phyloP scores from a whole-genome alignment of 2,888 invertebrate species.

The Perizoma affinitatum region DNA sequence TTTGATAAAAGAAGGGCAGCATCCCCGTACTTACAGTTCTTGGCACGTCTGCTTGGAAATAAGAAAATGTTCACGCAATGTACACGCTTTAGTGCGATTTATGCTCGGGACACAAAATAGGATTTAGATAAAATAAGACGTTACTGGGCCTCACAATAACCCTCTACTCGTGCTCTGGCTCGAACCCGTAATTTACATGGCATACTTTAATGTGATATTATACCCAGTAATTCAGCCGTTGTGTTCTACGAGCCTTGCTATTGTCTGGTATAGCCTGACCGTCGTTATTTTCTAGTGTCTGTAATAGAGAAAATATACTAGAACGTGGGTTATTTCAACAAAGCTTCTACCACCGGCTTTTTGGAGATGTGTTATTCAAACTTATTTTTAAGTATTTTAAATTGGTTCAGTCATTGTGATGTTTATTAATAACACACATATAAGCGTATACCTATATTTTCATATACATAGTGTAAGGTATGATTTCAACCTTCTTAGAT shows the following conservation, averaged over 20 bases:
- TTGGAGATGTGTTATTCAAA: too few species aligned
- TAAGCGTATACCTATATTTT: too few species aligned
- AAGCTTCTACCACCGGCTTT: too few species aligned
- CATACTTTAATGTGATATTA: slow-evolving; percentile 55
- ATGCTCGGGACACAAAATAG: slow-evolving; percentile 80
- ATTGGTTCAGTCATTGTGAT: too few species aligned
- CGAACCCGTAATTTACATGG: slow-evolving; percentile 61
- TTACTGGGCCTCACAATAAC: slow-evolving; percentile 61
- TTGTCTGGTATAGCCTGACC: slow-evolving; percentile 52
- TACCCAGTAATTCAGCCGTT: slow-evolving; percentile 51
- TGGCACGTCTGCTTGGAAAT: slow-evolving; percentile 79
- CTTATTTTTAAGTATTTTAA: too few species aligned
- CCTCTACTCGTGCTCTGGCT: slow-evolving; percentile 50
- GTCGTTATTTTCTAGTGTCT: slow-evolving; percentile 52
- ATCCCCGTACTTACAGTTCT: slow-evolving; percentile 74
- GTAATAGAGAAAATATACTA: slow-evolving; percentile 52
- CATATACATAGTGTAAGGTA: too few species aligned
- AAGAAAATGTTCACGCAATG: slow-evolving; percentile 81
- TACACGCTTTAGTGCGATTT: slow-evolving; percentile 78
- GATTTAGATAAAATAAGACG: slow-evolving; percentile 79
- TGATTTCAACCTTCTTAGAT: too few species aligned
- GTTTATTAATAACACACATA: too few species aligned
- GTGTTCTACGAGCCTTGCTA: slow-evolving; percentile 48
- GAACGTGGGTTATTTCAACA: slow-evolving; percentile 30
- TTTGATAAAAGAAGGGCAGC: slow-evolving; percentile 53